These are phyloP conservation scores for Meiosimyza platycephala DNA, from an alignment of 2,888 invertebrate genomes.

Conservation along the genomic window DNA sequence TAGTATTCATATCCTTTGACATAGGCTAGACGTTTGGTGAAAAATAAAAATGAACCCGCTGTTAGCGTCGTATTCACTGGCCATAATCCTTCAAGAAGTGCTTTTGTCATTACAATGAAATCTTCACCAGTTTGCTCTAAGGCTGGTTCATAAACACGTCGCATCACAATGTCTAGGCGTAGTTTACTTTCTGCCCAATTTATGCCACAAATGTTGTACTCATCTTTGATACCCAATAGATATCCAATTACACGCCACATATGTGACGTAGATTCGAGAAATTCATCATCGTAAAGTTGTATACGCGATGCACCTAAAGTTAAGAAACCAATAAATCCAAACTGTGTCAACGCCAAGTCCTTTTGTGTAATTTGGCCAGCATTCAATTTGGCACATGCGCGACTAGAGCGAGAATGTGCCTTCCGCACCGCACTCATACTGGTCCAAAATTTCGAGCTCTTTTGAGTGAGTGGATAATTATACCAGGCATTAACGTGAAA, in stretches of 20 bases:
- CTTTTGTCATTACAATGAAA: slow-evolving; percentile 75
- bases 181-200: slow-evolving; percentile 73
- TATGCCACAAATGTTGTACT: slow-evolving; percentile 78
- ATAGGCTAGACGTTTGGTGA: slow-evolving; percentile 70
- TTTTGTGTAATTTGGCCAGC: slow-evolving; percentile 78
- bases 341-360: slow-evolving; percentile 87
- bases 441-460: slow-evolving; percentile 73
- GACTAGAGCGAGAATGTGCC: slow-evolving; percentile 75
- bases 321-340: slow-evolving; percentile 85
- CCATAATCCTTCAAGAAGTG: slow-evolving; percentile 78
- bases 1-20: slow-evolving; percentile 71
- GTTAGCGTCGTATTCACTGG: slow-evolving; percentile 74
- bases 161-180: slow-evolving; percentile 69
- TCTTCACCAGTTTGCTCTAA: slow-evolving; percentile 72
- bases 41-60: slow-evolving; percentile 71
- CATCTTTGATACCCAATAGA: slow-evolving; percentile 85
- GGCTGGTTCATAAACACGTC: slow-evolving; percentile 73
- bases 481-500: slow-evolving; percentile 86
- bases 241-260: slow-evolving; percentile 87
- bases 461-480: slow-evolving; percentile 59
- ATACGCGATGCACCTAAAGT: slow-evolving; percentile 74
- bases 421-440: slow-evolving; percentile 76
- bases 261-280: slow-evolving; percentile 82
- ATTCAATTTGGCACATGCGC: slow-evolving; percentile 67
- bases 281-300: slow-evolving; percentile 73